Percentiles rank a stretch among this genome's conserved stretches.
Evolutionary conservation across 1,140 invertebrate species (phyloP).

Genomic region (Apolygus lucorum): DNA sequence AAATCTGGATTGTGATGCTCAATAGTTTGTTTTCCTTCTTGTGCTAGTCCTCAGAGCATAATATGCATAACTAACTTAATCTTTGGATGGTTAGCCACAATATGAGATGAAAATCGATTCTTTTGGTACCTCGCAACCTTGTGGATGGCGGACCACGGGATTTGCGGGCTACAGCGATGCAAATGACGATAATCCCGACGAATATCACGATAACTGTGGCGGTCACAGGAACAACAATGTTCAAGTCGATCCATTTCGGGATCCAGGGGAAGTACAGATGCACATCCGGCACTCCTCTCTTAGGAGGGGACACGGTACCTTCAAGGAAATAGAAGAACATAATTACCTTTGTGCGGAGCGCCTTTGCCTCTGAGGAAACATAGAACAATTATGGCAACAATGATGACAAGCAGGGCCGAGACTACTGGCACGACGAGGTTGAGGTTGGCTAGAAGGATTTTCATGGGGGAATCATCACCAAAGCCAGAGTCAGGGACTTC

Average conservation of each 20-base stretch:
- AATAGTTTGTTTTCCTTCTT: no score
- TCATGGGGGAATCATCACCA: slow-evolving; percentile 64
- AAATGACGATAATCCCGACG: slow-evolving; percentile 80
- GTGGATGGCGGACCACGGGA: slow-evolving; percentile 63
- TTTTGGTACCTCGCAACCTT: slow-evolving; percentile 65
- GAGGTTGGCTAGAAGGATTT: slow-evolving; percentile 74
- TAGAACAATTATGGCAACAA: slow-evolving; percentile 82
- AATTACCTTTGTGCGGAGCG: slow-evolving; percentile 69
- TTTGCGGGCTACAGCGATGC: slow-evolving; percentile 69
- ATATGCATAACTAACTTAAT: no score
- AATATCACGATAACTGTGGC: slow-evolving; percentile 78
- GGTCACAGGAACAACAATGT: slow-evolving; percentile 72
- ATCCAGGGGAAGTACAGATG: slow-evolving; percentile 65
- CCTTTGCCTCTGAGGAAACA: slow-evolving; percentile 75
- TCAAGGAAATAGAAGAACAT: slow-evolving; percentile 36
- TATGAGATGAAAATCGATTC: neutral
- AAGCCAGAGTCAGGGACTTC: slow-evolving; percentile 57
- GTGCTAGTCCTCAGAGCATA: no score
- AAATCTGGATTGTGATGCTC: no score
- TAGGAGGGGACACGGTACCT: slow-evolving; percentile 72
- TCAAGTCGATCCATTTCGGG: slow-evolving; percentile 74
- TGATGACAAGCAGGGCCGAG: slow-evolving; percentile 80
- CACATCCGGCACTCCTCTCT: slow-evolving; percentile 50
- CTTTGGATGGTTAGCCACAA: neutral
- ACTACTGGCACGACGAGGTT: slow-evolving; percentile 91